These are phyloP conservation scores for Panthera uncia DNA, from an alignment of 2,113 vertebrate species.

Conservation along the genomic window DNA sequence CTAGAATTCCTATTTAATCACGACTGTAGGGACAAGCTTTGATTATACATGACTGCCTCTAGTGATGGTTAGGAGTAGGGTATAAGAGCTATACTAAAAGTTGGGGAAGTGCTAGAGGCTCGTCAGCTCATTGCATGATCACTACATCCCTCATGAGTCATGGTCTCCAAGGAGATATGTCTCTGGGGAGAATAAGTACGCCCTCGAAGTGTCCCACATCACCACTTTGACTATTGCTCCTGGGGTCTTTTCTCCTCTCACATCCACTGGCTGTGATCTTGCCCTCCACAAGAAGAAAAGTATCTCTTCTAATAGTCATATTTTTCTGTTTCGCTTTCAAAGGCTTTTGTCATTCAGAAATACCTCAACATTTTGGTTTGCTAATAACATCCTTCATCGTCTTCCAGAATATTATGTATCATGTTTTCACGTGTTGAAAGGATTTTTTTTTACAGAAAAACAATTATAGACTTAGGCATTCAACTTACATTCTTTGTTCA, in stretches of 20 bases:
- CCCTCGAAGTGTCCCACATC: neutral
- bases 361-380: neutral
- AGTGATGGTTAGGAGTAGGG: neutral
- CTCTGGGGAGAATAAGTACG: neutral
- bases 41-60: neutral
- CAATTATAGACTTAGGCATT: neutral
- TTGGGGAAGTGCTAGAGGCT: rapidly evolving
- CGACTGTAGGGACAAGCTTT: neutral
- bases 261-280: neutral
- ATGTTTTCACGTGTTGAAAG: neutral
- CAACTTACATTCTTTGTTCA: neutral
- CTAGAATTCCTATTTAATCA: neutral
- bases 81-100: neutral
- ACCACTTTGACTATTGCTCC: neutral
- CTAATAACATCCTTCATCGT: neutral
- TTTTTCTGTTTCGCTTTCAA: neutral
- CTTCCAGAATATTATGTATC: neutral
- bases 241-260: neutral
- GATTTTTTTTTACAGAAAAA: neutral
- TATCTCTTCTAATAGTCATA: neutral
- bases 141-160: neutral
- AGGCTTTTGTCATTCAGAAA: neutral
- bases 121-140: neutral
- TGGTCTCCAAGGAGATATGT: neutral
- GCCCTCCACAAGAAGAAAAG: neutral